Base-by-base conservation (phyloP, 2,797 vertebrate species). In the Clarias pachynema region DNA sequence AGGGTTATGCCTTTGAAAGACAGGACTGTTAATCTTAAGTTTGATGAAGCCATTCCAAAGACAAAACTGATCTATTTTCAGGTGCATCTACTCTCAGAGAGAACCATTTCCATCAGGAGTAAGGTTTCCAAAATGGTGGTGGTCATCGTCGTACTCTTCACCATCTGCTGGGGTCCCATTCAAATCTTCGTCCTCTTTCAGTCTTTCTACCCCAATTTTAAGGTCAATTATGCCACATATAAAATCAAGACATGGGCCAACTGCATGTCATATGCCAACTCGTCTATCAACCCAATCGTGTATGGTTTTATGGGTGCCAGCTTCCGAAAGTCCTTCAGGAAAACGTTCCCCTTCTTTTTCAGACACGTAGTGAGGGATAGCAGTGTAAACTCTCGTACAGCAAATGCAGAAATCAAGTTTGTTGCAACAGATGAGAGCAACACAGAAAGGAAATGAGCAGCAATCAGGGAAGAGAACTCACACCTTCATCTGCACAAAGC, bases 221-320 rank as follows among this genome's bases (percentile, higher is more conserved):
- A 88, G 72, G 90, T 92, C 79, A 96, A 94, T 90, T 97, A 97
- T 49, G 86, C 93, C 85, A 96, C 95, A 4, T 97, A 97, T 89
- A 97, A 97, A 91, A 96, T 97, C 92, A 97, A 97, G 90, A 97
- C 96, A 0, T 97, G 96, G 96, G 96, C 96, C 86, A 96, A 97
- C 92, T 97, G 96, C 89, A 97, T 97, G 96, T 97, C 96, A 10
- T 97, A 97, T 2, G 95, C 96, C 89, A 97, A 97, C 93, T 97
- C 96, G 10, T 96, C 96, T 0, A 95, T 97, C 91, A 97, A 97
- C 90, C 96, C 96, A 29, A 94, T 97, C 4, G 94, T 97, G 60
- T 97, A 97, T 10, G 96, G 95, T 5, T 97, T 97, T 89, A 96
- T 97, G 96, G 96, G 96, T 2, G 96, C 95, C 88, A 96, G 95